Evolutionary conservation across 1,140 invertebrate species (phyloP), one percentile per base, ranked within the genome.

Genomic region (Bemisia tabaci): DNA sequence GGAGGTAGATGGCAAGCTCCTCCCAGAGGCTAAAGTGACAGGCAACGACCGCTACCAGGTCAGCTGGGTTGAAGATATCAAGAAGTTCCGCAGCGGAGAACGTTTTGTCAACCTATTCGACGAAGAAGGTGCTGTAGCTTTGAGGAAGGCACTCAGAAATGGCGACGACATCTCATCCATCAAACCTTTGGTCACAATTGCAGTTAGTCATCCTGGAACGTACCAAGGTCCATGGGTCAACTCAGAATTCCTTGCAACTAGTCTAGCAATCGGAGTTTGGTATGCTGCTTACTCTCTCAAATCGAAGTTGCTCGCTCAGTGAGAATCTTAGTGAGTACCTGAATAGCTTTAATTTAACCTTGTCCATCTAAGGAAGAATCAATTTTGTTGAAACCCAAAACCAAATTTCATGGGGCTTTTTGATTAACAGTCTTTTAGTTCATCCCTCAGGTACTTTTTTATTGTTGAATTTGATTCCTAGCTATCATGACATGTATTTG

Each of bases 191-290:
- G 82, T 87, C 66, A 85, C 86, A 62, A 84, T 96, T 59, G 81
- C 84, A 25, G 76, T 95, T 0, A 85, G 86, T 70, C 90, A 94
- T 74, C 87, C 90, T 67, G 90, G 92, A 70, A 87, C 92, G 67
- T 96, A 93, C 79, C 88, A 86, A 70, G 94, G 94, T 21, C 92
- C 92, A 9, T 91, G 89, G 86, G 83, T 97, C 12, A 94, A 94
- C 73, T 93, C 91, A 12, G 94, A 97, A 81, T 85, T 95, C 26
- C 79, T 96, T 59, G 94, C 94, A 39, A 88, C 88, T 12, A 77
- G 86, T 33, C 76, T 91, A 1, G 88, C 91, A 1, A 82, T 89
- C 68, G 75, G 90, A 59, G 85, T 95, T 22, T 92, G 89, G 66
- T 96, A 95, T 77, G 83, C 89, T 70, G 94, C 94, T 12, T 87